Conservation (phyloP, 1,140 invertebrate species). For the Atopsyche davidsoni region DNA sequence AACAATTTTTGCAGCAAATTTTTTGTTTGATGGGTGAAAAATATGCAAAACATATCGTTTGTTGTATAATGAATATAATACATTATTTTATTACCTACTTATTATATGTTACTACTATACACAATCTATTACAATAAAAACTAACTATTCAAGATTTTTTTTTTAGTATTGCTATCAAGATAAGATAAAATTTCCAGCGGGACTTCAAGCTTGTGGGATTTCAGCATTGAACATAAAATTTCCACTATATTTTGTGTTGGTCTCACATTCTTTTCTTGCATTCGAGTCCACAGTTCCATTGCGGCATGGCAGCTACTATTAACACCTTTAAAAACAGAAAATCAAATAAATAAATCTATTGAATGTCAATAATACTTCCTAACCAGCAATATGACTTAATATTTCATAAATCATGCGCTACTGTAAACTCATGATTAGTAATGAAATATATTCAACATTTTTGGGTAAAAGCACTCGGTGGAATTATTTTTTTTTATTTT, state of each 20-base stretch:
- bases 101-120: background rate
- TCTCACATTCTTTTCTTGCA: conserved; percentile 41
- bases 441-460: background rate
- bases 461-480: background rate
- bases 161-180: conserved; percentile 1
- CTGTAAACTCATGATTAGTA: background rate
- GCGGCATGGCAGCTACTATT: conserved; percentile 41
- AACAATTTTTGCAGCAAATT: too few relatives aligned
- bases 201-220: conserved; percentile 37
- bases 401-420: background rate
- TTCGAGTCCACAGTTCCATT: conserved; percentile 39
- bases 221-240: conserved; percentile 36
- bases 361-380: background rate
- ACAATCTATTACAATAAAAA: background rate
- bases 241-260: conserved; percentile 38
- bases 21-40: too few relatives aligned
- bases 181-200: conserved; percentile 33
- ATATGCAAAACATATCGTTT: background rate
- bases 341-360: conserved; percentile 8
- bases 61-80: conserved; percentile 1
- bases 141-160: conserved; percentile 1
- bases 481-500: too few relatives aligned
- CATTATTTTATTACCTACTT: background rate
- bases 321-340: conserved; percentile 39
- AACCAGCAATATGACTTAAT: background rate